Percentiles rank a stretch among this genome's conserved stretches.
These are phyloP conservation scores for Parapristionchus giblindavisi DNA, from an alignment of 2,888 invertebrate genomes.

Conservation along the genomic window DNA sequence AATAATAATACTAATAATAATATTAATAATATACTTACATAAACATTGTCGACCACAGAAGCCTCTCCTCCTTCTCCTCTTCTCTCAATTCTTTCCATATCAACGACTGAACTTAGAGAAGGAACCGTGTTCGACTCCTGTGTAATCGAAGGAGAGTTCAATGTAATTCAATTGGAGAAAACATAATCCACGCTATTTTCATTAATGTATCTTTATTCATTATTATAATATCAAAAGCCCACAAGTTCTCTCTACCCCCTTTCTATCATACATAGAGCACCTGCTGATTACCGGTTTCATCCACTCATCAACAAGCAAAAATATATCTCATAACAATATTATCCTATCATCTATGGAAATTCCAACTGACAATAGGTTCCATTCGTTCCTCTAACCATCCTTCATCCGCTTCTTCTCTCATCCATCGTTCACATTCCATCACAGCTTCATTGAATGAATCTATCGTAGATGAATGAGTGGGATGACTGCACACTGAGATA, in stretches of 20 bases:
- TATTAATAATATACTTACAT: too few relatives aligned
- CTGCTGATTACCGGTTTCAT: neutral
- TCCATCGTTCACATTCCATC: conserved; percentile 8
- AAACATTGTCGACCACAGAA: too few relatives aligned
- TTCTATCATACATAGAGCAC: too few relatives aligned
- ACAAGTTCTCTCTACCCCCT: too few relatives aligned
- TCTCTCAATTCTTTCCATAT: conserved; percentile 14
- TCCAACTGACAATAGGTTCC: conserved; percentile 15
- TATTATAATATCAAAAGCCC: too few relatives aligned
- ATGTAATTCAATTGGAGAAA: too few relatives aligned
- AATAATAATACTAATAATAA: too few relatives aligned
- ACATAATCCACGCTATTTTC: too few relatives aligned
- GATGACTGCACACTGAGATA: neutral
- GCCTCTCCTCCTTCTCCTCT: neutral
- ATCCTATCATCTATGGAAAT: neutral
- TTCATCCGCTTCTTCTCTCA: neutral
- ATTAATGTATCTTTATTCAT: too few relatives aligned
- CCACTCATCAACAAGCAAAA: neutral
- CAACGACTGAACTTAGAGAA: conserved; percentile 1
- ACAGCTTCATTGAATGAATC: too few relatives aligned
- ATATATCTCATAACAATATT: neutral
- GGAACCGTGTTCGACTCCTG: conserved; percentile 5
- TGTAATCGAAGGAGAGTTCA: neutral
- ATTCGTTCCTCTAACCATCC: conserved; percentile 17
- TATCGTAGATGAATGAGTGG: too few relatives aligned